Evolutionary conservation across 2,113 vertebrate genomes (phyloP), one percentile per base, ranked within the genome.

Genomic region (Saguinus midas): DNA sequence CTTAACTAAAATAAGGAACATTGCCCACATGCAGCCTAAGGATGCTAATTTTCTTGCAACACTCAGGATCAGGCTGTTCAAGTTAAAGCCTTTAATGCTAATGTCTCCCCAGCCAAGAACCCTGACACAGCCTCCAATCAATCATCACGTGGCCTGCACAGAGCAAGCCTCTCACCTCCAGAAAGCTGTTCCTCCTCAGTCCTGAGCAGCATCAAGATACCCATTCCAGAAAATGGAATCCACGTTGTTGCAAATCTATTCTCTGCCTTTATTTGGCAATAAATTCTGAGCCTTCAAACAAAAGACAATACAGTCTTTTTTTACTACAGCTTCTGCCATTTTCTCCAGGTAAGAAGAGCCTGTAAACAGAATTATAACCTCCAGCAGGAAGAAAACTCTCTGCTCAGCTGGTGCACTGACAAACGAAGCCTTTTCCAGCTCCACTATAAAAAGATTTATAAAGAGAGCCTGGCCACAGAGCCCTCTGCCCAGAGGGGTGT

Each of bases 51-150:
- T 43, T 45, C 58, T 12, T 32, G 6, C 12, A 10, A 0, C 3
- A n/a, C 50, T 55, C 35, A 1, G 0, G 35, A 27, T 23, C 43
- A 7, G 17, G 78, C 18, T 73, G 58, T 88, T 25, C 4, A 43
- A 43, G 8, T 52, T 11, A 7, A 21, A 43, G 25, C 6, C 64
- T 70, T 29, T 17, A 6, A 6, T 0, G 37, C 1, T 2, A 58
- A 43, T 1, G 16, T 57, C 23, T 52, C 43, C 9, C 21, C 29
- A 32, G 66, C 20, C 1, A 8, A 45, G 10, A 18, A 14, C 17
- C 10, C 23, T 13, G 21, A 55, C 2, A 3, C 0, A 4, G 6
- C 13, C 78, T 29, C 35, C 52, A 4, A 43, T 48, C 21, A 0
- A 25, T 48, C 21, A 0, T 14, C 25, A 0, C 12, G n/a, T 5